Evolutionary conservation across 2,113 vertebrate species (phyloP).

Genomic region (Varanus komodoensis): DNA sequence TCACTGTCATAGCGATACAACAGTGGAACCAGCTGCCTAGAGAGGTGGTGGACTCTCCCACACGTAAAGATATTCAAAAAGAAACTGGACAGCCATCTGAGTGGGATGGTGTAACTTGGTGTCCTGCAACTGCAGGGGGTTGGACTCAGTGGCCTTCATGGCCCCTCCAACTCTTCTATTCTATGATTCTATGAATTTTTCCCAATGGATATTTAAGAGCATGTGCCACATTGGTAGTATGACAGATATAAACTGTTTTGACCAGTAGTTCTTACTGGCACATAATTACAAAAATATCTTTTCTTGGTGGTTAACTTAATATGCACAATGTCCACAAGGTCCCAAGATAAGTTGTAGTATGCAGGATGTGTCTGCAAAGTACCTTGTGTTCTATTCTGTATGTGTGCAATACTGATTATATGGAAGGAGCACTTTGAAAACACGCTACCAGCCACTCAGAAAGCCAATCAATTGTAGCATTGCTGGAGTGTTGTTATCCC

Average conservation of each 20-base stretch:
- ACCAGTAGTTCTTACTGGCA: not conserved
- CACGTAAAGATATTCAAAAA: too few relatives aligned
- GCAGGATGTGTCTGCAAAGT: not conserved
- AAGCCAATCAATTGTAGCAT: constrained; percentile 1
- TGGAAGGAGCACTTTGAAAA: not conserved
- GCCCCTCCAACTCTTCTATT: too few relatives aligned
- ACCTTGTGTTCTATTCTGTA: not conserved
- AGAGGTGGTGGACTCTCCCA: too few relatives aligned
- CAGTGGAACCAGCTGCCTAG: too few relatives aligned
- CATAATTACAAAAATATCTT: not conserved
- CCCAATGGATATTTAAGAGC: not conserved
- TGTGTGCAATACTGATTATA: not conserved
- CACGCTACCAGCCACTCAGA: not conserved
- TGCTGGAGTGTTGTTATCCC: not conserved
- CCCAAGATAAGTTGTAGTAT: not conserved
- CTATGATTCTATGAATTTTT: too few relatives aligned
- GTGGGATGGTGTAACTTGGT: too few relatives aligned
- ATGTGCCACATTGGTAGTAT: not conserved
- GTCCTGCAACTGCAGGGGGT: too few relatives aligned
- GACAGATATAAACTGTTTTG: not conserved
- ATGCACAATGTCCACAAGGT: not conserved
- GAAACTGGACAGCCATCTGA: too few relatives aligned
- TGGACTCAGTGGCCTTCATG: too few relatives aligned
- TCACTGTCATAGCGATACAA: too few relatives aligned
- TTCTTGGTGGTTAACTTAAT: not conserved